Evolutionary conservation across 2,113 vertebrate genomes (phyloP), one percentile per base, ranked within the genome.

Genomic region (Platichthys flesus): DNA sequence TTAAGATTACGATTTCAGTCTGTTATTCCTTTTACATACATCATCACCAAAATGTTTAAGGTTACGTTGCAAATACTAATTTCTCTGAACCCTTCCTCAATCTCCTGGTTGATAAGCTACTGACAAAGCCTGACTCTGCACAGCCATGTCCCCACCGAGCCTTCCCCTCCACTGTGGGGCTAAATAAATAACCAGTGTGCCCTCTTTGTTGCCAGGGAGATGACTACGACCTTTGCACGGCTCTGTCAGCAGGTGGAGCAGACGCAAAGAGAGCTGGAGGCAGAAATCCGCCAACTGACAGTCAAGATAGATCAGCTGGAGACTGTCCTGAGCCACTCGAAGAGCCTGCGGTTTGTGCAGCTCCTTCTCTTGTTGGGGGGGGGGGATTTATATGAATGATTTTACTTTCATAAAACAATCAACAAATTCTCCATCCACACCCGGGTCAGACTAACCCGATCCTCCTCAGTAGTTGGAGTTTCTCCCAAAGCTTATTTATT

Each of bases 231-330:
- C 60, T 99, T 99, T 86, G 97, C 96, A 68, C 95, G 95, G 54
- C 95, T 99, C 55, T 98, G 97, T 89, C 96, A 98, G 89, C 96
- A 99, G 92, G 97, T 98, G 80, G 97, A 98, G 81, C 75, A 96
- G 84, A 99, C 97, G 1, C 91, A 98, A 89, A 95, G 85, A 67
- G 95, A 97, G 71, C 92, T 99, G 76, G 95, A 97, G 86, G 90
- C 90, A 54, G 95, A 97, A 85, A 97, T 99, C 79, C 75, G 88
- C 60, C 94, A 89, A 76, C 94, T 98, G 82, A 96, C 95, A 67
- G 93, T 92, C 83, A 97, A 95, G 88, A 96, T 97, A 84, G 91
- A 96, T 76, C 94, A 96, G 80, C 76, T 99, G 91, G 96, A 98
- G 87, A 93, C 71, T 5, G 95, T 98, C 66, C 97, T 98, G 87